These are phyloP conservation scores for Mastomys natalensis DNA, from an alignment of 2,113 vertebrate species.

Conservation along the genomic window DNA sequence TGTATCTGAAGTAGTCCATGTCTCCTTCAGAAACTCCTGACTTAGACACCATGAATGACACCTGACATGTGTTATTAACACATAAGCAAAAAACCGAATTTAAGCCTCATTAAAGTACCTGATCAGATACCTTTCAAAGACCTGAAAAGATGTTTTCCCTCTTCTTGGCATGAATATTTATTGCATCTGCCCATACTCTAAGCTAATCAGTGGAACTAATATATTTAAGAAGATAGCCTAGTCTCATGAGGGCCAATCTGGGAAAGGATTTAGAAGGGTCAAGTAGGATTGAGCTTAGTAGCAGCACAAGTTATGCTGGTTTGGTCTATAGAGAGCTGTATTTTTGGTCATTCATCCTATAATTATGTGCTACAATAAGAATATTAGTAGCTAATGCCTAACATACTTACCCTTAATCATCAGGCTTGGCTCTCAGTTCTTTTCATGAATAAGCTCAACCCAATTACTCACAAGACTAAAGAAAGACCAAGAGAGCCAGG, in stretches of 20 bases:
- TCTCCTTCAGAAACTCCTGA: background rate
- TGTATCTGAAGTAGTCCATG: background rate
- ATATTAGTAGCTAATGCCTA: background rate
- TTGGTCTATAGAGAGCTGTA: background rate
- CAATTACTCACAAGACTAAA: background rate
- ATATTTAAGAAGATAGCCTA: background rate
- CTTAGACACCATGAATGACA: background rate
- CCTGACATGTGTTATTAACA: background rate
- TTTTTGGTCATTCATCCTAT: background rate
- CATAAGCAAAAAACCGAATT: background rate
- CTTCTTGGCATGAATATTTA: background rate
- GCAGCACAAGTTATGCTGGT: background rate
- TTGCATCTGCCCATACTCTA: background rate
- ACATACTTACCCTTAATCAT: background rate
- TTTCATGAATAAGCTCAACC: background rate
- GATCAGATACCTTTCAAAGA: background rate
- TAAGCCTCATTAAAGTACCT: background rate
- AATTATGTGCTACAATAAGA: background rate
- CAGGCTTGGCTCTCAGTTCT: background rate
- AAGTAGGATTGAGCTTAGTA: background rate
- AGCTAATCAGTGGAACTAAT: background rate
- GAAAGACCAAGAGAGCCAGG: background rate
- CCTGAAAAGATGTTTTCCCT: background rate
- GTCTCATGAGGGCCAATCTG: background rate
- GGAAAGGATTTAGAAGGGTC: background rate